These are phyloP conservation scores for Agrotis exclamationis DNA, from an alignment of 2,888 invertebrate species.

Conservation along the genomic window DNA sequence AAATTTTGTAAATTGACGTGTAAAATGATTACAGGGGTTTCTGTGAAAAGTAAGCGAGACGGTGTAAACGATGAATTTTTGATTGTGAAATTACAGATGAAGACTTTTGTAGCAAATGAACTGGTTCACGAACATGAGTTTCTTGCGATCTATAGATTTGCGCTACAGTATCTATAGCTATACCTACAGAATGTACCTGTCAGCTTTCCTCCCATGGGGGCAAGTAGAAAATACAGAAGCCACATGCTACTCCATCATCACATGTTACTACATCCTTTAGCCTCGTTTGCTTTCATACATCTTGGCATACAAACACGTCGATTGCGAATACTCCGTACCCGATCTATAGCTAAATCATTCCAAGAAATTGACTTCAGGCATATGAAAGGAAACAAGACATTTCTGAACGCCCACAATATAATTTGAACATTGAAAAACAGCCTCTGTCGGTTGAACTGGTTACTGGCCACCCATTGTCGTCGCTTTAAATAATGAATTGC, in stretches of 20 bases:
- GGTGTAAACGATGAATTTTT: slow-evolving; percentile 18
- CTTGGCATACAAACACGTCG: no score
- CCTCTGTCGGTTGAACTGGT: slow-evolving; percentile 7
- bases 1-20: slow-evolving; percentile 44
- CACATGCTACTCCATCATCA: no score
- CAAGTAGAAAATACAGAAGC: no score
- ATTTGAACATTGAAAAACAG: slow-evolving; percentile 29
- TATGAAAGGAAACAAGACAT: slow-evolving; percentile 7
- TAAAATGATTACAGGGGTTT: slow-evolving; percentile 45
- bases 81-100: neutral
- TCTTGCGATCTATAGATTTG: neutral
- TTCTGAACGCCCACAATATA: slow-evolving; percentile 2
- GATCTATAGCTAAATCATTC: neutral
- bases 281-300: no score
- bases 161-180: neutral
- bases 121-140: neutral
- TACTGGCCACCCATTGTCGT: slow-evolving; percentile 37
- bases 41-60: slow-evolving; percentile 25
- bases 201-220: no score
- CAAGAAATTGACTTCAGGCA: slow-evolving; percentile 4
- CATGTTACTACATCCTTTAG: no score
- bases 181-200: no score
- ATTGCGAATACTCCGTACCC: no score
- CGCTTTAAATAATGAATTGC: slow-evolving; percentile 44
- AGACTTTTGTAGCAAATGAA: neutral